Percentiles rank a stretch among this genome's conserved stretches.
Conservation (phyloP, 2,888 invertebrate species). For the Cataglyphis rosenhaueri region DNA sequence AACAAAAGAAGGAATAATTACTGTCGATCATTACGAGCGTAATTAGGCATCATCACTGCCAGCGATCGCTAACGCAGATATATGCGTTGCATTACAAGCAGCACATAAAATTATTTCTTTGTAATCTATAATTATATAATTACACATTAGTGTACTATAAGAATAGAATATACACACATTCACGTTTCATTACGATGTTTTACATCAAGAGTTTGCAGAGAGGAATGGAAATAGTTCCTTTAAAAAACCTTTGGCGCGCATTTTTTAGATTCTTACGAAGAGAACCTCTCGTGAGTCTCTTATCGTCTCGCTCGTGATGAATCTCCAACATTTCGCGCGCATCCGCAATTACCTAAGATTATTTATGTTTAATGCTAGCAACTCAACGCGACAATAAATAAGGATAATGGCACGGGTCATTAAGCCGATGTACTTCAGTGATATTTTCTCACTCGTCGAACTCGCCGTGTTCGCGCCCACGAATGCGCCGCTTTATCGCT, state of each 20-base stretch:
- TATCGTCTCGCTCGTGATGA: neutral
- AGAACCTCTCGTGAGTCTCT: neutral
- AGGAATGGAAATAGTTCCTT: neutral
- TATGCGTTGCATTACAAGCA: neutral
- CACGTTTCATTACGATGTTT: neutral
- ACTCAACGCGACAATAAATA: slow-evolving; percentile 78
- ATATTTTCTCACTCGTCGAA: slow-evolving; percentile 83
- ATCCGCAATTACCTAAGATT: slow-evolving; percentile 72
- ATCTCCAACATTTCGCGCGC: slow-evolving; percentile 15
- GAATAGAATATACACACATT: neutral
- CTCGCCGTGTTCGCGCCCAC: slow-evolving; percentile 82
- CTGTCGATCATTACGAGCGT: slow-evolving; percentile 44
- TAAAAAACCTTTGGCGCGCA: neutral
- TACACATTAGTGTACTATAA: neutral
- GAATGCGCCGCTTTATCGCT: slow-evolving; percentile 75
- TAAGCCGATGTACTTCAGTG: slow-evolving; percentile 82
- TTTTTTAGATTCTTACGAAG: neutral
- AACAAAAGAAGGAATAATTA: slow-evolving; percentile 39
- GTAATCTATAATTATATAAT: slow-evolving; percentile 12
- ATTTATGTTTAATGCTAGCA: slow-evolving; percentile 70
- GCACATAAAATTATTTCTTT: slow-evolving; percentile 17
- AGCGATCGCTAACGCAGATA: slow-evolving; percentile 21
- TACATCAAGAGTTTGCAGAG: neutral
- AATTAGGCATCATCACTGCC: slow-evolving; percentile 32
- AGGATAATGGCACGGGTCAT: slow-evolving; percentile 82